A percentile compares a stretch with the other conserved stretches of the same genome.
These are phyloP conservation scores for Rachycentron canadum DNA, from an alignment of 2,797 vertebrate species.

Conservation along the genomic window DNA sequence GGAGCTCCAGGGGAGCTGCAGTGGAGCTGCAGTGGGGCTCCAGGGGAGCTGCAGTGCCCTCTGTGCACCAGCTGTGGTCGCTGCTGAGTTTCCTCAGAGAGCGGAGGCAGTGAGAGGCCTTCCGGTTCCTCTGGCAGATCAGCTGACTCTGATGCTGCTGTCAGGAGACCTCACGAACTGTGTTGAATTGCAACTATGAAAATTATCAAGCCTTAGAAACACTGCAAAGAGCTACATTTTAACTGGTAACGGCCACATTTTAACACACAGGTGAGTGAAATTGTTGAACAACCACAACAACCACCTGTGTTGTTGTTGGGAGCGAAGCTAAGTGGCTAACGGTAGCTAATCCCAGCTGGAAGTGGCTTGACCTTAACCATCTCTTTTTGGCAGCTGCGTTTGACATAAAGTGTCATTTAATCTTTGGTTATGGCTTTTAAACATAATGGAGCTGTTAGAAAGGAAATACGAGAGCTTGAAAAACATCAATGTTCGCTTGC, in stretches of 20 bases:
- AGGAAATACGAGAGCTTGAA: neutral
- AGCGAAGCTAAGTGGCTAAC: conserved; percentile 59
- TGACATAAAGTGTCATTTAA: neutral
- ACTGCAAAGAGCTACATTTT: neutral
- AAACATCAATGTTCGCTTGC: neutral
- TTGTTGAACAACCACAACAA: neutral
- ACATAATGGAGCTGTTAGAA: neutral
- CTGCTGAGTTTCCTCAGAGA: conserved; percentile 31
- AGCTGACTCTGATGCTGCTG: conserved; percentile 85
- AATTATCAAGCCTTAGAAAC: conserved; percentile 62
- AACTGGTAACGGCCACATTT: conserved; percentile 9
- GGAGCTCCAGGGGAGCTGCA: no score
- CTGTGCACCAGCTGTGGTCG: conserved; percentile 55
- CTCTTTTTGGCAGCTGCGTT: neutral
- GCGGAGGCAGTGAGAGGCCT: conserved; percentile 44
- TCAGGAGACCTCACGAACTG: conserved; percentile 76
- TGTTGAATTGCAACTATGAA: conserved; percentile 78
- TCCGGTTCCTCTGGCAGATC: conserved; percentile 77
- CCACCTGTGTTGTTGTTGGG: conserved; percentile 35
- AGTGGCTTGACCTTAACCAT: conserved; percentile 64
- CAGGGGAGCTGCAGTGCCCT: conserved; percentile 21
- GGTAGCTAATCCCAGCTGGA: conserved; percentile 65
- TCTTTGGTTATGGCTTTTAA: neutral
- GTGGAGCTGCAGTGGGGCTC: no score
- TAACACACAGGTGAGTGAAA: conserved; percentile 67